Percentiles rank a stretch among this genome's conserved stretches.
phyloP scores from a whole-genome alignment of 1,140 invertebrate genomes.

The Lamellibrachia luymesi region DNA sequence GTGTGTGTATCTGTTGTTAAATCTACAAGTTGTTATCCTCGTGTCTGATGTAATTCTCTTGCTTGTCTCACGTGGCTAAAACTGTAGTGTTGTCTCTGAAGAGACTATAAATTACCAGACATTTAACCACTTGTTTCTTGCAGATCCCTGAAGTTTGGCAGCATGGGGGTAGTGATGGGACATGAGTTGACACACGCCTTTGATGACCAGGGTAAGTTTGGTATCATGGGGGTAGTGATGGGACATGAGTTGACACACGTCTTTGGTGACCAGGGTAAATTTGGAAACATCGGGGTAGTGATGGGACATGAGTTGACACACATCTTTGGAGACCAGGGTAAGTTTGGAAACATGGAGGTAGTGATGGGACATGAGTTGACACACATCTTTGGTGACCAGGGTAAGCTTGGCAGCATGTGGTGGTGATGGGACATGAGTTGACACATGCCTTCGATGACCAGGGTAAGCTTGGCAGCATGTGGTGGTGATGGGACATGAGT shows the following conservation, averaged over 20 bases:
- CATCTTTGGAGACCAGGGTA: no score
- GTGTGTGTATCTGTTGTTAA: no score
- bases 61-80: no score
- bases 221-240: not conserved
- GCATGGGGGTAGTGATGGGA: slow-evolving; percentile 94
- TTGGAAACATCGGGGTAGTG: slow-evolving; percentile 92
- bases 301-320: slow-evolving; percentile 68
- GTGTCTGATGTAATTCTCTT: no score
- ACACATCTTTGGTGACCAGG: slow-evolving; percentile 95
- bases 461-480: no score
- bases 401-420: no score
- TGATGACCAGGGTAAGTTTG: slow-evolving; percentile 80
- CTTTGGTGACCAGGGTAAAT: slow-evolving; percentile 63
- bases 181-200: slow-evolving; percentile 94
- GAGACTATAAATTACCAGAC: not conserved
- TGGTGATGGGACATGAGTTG: no score
- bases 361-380: slow-evolving; percentile 94
- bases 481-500: slow-evolving; percentile 91
- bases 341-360: slow-evolving; percentile 56
- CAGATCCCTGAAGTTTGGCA: slow-evolving; percentile 86
- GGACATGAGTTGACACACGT: no score
- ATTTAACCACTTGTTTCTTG: not conserved
- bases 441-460: no score
- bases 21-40: no score
- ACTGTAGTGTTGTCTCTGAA: no score